Evolutionary conservation across 2,113 vertebrate species (phyloP).

Genomic region (Barbus barbus): DNA sequence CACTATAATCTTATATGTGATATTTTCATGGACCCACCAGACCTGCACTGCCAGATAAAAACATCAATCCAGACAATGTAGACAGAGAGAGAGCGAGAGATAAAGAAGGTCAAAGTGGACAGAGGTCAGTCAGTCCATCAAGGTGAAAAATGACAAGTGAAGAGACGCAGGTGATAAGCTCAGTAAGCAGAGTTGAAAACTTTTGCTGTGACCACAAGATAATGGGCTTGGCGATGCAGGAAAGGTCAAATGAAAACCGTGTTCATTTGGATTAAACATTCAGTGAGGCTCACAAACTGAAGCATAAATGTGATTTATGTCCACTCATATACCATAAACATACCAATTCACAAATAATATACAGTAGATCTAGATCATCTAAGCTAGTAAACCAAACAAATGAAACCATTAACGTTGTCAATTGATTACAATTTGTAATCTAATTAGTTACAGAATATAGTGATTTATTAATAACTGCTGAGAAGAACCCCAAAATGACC

Average conservation of each 20-base stretch:
- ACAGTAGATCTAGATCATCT: neutral
- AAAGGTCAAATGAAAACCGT: constrained; percentile 63
- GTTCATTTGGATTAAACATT: constrained; percentile 27
- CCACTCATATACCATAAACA: neutral
- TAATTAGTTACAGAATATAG: neutral
- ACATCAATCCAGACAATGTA: constrained; percentile 32
- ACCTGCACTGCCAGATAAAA: constrained; percentile 30
- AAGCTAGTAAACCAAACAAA: neutral
- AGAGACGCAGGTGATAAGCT: constrained; percentile 65
- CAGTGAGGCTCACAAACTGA: neutral
- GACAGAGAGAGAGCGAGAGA: constrained; percentile 17
- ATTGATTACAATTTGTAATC: neutral
- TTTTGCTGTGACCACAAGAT: constrained; percentile 59
- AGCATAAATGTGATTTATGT: neutral
- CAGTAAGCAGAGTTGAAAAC: constrained; percentile 33
- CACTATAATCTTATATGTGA: neutral
- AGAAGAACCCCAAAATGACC: neutral
- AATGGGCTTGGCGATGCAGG: constrained; percentile 65
- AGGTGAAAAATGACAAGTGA: constrained; percentile 59
- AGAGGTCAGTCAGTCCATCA: constrained; percentile 33
- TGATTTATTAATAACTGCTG: neutral
- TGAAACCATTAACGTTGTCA: neutral
- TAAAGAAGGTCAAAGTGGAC: constrained; percentile 40
- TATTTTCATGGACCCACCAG: neutral
- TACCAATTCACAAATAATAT: neutral